Evolutionary conservation across 2,888 invertebrate species (phyloP).

Genomic region (Drosophila lacicola): DNA sequence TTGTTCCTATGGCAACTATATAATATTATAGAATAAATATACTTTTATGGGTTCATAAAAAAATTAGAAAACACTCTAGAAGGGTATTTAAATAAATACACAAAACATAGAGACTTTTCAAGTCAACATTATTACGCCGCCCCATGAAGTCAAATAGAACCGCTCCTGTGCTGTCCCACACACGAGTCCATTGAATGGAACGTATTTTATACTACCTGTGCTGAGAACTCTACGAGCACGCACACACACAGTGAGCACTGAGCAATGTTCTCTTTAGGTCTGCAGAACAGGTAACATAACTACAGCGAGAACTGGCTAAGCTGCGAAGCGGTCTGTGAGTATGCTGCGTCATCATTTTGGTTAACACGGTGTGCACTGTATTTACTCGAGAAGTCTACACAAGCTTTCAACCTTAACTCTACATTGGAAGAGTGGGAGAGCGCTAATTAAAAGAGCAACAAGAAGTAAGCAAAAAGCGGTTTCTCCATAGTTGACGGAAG

Average conservation of each 20-base stretch:
- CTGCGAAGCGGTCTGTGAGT: conserved; percentile 40
- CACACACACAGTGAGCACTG: background rate
- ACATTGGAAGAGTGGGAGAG: conserved; percentile 36
- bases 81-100: background rate
- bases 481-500: conserved; percentile 26
- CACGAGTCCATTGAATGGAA: conserved; percentile 18
- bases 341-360: conserved; percentile 67
- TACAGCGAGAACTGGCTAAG: conserved; percentile 14
- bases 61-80: no score
- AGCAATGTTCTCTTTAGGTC: conserved; percentile 33
- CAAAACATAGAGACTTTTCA: background rate
- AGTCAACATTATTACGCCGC: background rate
- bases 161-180: conserved; percentile 27
- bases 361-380: conserved; percentile 19
- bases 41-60: no score
- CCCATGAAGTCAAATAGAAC: conserved; percentile 17
- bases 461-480: conserved; percentile 26
- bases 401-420: conserved; percentile 32
- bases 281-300: conserved; percentile 35
- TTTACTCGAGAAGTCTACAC: conserved; percentile 31
- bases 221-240: conserved; percentile 50
- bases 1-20: no score
- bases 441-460: conserved; percentile 41
- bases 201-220: conserved; percentile 52
- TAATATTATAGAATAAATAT: no score